A percentile compares a stretch with the other conserved stretches of the same genome.
Conservation (phyloP, 2,113 vertebrate genomes). For the Apeltes quadracus region DNA sequence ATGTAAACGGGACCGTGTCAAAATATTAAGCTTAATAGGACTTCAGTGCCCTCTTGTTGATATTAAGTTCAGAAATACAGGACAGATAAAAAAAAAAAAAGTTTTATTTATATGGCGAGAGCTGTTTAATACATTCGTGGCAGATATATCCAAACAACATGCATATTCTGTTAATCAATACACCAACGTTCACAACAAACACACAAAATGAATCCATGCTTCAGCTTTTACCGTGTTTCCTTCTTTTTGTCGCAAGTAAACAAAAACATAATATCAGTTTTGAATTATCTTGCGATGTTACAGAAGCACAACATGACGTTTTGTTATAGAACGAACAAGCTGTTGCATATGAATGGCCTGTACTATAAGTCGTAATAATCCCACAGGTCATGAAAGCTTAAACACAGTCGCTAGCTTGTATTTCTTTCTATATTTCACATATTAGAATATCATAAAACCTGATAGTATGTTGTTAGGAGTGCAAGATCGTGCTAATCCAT, state of each 20-base stretch:
- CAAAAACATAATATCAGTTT: neutral
- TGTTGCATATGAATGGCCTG: conserved; percentile 1
- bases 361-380: neutral
- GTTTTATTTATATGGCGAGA: conserved; percentile 6
- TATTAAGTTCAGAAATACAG: neutral
- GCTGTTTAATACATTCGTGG: conserved; percentile 22
- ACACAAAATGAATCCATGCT: neutral
- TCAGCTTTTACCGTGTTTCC: neutral
- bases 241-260: conserved; percentile 3
- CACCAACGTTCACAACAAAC: conserved; percentile 4
- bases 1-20: neutral
- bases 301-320: neutral
- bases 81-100: neutral
- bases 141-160: neutral
- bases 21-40: neutral
- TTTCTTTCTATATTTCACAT: neutral
- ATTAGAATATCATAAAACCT: neutral
- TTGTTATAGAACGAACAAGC: neutral
- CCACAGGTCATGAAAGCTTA: neutral
- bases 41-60: conserved; percentile 10
- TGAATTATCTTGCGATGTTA: neutral
- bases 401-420: neutral
- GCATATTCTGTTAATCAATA: neutral
- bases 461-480: neutral
- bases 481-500: neutral